phyloP scores from a whole-genome alignment of 1,140 invertebrate genomes.

The Planococcus citri region DNA sequence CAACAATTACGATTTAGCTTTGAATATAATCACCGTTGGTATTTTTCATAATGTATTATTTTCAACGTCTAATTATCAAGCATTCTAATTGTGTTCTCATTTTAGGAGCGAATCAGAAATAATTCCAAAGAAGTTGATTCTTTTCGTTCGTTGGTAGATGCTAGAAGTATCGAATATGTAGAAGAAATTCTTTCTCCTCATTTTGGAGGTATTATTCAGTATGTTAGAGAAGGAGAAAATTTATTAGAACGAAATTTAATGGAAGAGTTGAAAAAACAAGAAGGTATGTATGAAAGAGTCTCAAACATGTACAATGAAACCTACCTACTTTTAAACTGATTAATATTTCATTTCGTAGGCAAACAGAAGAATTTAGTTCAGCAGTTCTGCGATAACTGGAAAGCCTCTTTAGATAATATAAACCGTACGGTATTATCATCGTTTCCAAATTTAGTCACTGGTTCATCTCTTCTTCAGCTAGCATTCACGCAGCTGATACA shows the following conservation, averaged over 20 bases:
- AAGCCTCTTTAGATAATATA: slow-evolving; percentile 83
- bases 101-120: slow-evolving; percentile 75
- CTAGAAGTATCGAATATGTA: slow-evolving; percentile 84
- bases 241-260: slow-evolving; percentile 66
- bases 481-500: slow-evolving; percentile 91
- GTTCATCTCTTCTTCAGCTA: slow-evolving; percentile 82
- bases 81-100: slow-evolving; percentile 24
- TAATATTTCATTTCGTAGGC: slow-evolving; percentile 13
- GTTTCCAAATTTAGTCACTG: slow-evolving; percentile 92
- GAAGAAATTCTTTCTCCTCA: slow-evolving; percentile 92
- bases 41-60: not conserved
- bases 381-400: slow-evolving; percentile 87
- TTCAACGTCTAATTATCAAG: not conserved
- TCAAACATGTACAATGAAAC: too few relatives aligned
- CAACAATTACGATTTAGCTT: slow-evolving; percentile 96
- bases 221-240: slow-evolving; percentile 90
- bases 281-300: slow-evolving; percentile 40
- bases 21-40: slow-evolving; percentile 74
- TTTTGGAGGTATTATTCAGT: slow-evolving; percentile 91
- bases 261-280: slow-evolving; percentile 65
- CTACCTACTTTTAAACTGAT: too few relatives aligned
- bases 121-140: slow-evolving; percentile 90
- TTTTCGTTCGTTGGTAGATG: slow-evolving; percentile 75
- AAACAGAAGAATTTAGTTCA: slow-evolving; percentile 47
- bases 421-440: slow-evolving; percentile 87